These are phyloP conservation scores for Coreius guichenoti DNA, from an alignment of 2,797 vertebrate genomes.

Conservation along the genomic window DNA sequence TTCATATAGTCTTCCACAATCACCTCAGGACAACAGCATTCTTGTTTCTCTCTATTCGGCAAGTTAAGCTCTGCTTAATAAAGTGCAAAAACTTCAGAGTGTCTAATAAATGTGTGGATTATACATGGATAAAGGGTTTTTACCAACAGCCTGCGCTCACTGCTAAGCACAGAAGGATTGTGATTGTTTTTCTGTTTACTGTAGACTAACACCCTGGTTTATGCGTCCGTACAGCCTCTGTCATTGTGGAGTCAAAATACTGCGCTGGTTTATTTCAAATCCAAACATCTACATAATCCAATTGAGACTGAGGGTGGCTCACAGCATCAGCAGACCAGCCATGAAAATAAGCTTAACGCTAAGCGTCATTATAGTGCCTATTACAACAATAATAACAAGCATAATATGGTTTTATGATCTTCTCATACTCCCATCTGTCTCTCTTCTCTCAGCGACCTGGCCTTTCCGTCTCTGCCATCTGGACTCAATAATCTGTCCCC, in stretches of 20 bases:
- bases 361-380: slow-evolving; percentile 69
- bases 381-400: slow-evolving; percentile 72
- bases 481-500: slow-evolving; percentile 68
- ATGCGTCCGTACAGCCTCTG: background rate
- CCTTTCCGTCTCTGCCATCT: slow-evolving; percentile 72
- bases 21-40: slow-evolving; percentile 32
- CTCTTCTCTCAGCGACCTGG: slow-evolving; percentile 68
- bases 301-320: slow-evolving; percentile 47
- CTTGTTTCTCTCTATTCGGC: background rate
- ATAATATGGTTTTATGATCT: slow-evolving; percentile 78
- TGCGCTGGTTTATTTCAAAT: slow-evolving; percentile 39
- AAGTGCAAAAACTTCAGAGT: slow-evolving; percentile 39
- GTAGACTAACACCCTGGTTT: slow-evolving; percentile 9
- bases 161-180: slow-evolving; percentile 4
- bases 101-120: slow-evolving; percentile 49
- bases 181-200: slow-evolving; percentile 33
- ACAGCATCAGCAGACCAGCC: slow-evolving; percentile 46
- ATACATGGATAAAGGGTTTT: slow-evolving; percentile 48
- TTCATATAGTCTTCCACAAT: slow-evolving; percentile 18
- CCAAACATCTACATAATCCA: slow-evolving; percentile 55
- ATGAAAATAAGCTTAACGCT: slow-evolving; percentile 68
- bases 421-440: slow-evolving; percentile 77
- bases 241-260: background rate
- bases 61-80: slow-evolving; percentile 23
- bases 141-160: slow-evolving; percentile 30